Base-by-base conservation (phyloP, 2,797 vertebrate genomes). In the Lateolabrax maculatus region DNA sequence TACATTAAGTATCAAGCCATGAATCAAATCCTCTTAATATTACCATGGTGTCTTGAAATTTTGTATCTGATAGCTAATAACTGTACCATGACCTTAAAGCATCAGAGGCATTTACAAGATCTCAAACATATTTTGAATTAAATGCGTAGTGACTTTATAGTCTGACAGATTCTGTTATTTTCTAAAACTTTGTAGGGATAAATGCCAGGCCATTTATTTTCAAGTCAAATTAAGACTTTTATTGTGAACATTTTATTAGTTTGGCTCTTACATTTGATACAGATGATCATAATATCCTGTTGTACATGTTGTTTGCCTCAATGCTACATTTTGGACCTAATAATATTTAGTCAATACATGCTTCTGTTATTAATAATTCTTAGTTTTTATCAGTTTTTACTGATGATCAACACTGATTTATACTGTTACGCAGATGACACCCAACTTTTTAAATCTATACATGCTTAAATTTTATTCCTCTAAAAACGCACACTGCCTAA, bases 191-290 rank as follows among this genome's bases (percentile, higher is more conserved):
- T 75, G n/a, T 29, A 41, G 43, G 31, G 31, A 57, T 36, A 56
- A 29, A 57, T 29, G n/a, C 39, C 18, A 52, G 48, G 36, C 9
- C 49, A 39, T 71, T 60, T 53, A 43, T 9, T 63, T 44, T 63
- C 19, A 44, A 52, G 15, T 58, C 36, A 71, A 46, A 68, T 79
- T 55, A 53, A 37, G 19, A 41, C 13, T 75, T 80, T 51, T 70
- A 71, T 71, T 63, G 36, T 10, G 4, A 46, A 52, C 27, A n/a
- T 66, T 71, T 71, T 56, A 71, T 52, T 46, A 57, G 52, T 53
- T 60, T 71, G 37, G 58, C 23, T 74, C 27, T 44, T 36, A 36
- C 15, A 64, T 57, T 69, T 49, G 19, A 55, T 55, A 48, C 34
- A 56, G 16, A 53, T 62, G 37, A 63, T 53, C 15, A 43, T 25